Conservation (phyloP, 2,888 invertebrate genomes). For the Tetragonisca angustula region DNA sequence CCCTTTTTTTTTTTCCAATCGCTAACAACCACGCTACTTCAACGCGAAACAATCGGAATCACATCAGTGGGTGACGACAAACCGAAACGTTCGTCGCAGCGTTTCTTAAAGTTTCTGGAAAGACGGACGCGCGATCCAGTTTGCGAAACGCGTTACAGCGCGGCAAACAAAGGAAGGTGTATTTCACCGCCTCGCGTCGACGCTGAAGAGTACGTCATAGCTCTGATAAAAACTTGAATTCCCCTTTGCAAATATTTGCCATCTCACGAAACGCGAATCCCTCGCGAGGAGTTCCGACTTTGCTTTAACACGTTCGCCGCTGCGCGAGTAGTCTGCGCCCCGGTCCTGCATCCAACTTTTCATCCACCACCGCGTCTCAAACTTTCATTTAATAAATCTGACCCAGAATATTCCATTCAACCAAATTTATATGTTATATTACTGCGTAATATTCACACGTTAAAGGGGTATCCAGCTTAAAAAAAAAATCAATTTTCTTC, state of each 20-base stretch:
- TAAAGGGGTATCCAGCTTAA: no score
- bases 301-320: background rate
- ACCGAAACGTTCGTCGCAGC: slow-evolving; percentile 9
- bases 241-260: slow-evolving; percentile 2
- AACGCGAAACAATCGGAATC: background rate
- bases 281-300: background rate
- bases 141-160: background rate
- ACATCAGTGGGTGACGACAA: background rate
- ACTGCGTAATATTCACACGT: no score
- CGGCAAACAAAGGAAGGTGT: background rate
- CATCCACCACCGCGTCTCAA: background rate
- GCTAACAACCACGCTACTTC: no score
- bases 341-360: background rate
- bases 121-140: slow-evolving; percentile 9
- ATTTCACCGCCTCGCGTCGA: background rate
- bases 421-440: no score
- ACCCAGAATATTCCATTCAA: background rate
- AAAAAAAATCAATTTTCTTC: no score
- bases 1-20: no score
- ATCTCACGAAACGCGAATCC: background rate
- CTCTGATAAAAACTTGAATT: slow-evolving; percentile 6
- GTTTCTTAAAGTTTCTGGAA: background rate
- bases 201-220: background rate
- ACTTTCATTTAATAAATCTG: background rate
- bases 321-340: background rate